Evolutionary conservation across 2,113 vertebrate genomes (phyloP).

Genomic region (Murina feae): DNA sequence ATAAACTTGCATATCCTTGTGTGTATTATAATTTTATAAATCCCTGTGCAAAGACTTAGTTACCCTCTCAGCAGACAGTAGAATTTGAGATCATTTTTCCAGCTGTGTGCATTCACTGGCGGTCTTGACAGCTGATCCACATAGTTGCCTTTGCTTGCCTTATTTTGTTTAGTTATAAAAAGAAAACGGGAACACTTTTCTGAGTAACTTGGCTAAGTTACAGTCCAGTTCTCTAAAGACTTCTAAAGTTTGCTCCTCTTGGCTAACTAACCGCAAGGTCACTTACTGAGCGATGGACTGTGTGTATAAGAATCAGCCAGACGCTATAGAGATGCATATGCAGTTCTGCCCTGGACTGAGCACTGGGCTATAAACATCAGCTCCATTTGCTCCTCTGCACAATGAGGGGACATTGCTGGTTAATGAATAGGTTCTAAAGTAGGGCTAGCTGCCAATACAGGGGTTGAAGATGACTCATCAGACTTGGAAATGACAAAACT

Average conservation of each 20-base stretch:
- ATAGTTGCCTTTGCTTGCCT: not conserved
- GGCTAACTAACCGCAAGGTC: not conserved
- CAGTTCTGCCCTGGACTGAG: not conserved
- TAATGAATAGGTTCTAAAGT: not conserved
- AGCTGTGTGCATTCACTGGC: not conserved
- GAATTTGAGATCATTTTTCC: not conserved
- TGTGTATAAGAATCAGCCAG: not conserved
- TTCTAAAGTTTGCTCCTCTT: not conserved
- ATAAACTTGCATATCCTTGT: conserved; percentile 2
- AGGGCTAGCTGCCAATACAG: not conserved
- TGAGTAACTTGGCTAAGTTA: not conserved
- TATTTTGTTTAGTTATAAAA: not conserved
- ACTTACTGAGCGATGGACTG: not conserved
- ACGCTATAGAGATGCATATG: rapidly evolving
- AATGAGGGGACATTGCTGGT: not conserved
- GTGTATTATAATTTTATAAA: conserved; percentile 41
- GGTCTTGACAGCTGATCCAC: not conserved
- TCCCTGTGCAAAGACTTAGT: not conserved
- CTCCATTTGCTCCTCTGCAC: not conserved
- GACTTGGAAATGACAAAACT: not conserved
- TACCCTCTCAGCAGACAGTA: not conserved
- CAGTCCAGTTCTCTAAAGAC: not conserved
- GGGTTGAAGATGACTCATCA: not conserved
- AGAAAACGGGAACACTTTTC: not conserved
- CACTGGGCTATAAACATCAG: not conserved